Evolutionary conservation across 2,888 invertebrate genomes (phyloP).

Genomic region (Caenorhabditis sp.): DNA sequence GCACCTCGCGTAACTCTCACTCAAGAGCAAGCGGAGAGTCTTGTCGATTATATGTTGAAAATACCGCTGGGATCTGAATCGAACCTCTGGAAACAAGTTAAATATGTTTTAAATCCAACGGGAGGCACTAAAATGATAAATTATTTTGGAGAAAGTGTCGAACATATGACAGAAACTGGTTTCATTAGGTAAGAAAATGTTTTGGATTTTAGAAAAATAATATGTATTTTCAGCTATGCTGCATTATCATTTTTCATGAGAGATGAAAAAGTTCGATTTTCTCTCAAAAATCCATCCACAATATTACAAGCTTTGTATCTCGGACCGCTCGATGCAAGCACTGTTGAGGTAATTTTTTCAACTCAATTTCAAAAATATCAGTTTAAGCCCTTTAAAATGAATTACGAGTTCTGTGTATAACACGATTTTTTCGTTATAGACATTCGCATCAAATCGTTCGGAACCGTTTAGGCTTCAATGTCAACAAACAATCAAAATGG

Average conservation of each 20-base stretch:
- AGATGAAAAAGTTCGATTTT: slow-evolving; percentile 23
- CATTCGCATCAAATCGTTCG: slow-evolving; percentile 43
- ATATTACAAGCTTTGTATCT: slow-evolving; percentile 48
- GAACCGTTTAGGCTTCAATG: slow-evolving; percentile 44
- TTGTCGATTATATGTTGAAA: not conserved
- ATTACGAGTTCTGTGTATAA: no score
- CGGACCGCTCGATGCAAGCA: slow-evolving; percentile 42
- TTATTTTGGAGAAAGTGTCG: slow-evolving; percentile 19
- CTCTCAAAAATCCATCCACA: slow-evolving; percentile 23
- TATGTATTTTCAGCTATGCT: slow-evolving; percentile 46
- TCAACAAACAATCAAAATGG: slow-evolving; percentile 30
- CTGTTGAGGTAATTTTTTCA: slow-evolving; percentile 47
- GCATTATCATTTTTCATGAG: slow-evolving; percentile 48
- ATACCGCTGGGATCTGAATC: slow-evolving; percentile 3
- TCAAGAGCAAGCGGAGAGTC: slow-evolving; percentile 2
- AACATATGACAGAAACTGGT: slow-evolving; percentile 2
- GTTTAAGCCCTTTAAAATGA: no score
- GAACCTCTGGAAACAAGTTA: slow-evolving; percentile 43
- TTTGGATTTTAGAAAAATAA: no score
- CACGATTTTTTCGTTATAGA: slow-evolving; percentile 16
- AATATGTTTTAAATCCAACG: slow-evolving; percentile 37
- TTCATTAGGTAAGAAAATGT: slow-evolving; percentile 22
- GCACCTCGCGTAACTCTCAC: slow-evolving; percentile 14
- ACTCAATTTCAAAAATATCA: no score
- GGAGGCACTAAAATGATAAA: slow-evolving; percentile 6